Evolutionary conservation across 2,113 vertebrate genomes (phyloP).

Genomic region (Lamprotornis superbus): DNA sequence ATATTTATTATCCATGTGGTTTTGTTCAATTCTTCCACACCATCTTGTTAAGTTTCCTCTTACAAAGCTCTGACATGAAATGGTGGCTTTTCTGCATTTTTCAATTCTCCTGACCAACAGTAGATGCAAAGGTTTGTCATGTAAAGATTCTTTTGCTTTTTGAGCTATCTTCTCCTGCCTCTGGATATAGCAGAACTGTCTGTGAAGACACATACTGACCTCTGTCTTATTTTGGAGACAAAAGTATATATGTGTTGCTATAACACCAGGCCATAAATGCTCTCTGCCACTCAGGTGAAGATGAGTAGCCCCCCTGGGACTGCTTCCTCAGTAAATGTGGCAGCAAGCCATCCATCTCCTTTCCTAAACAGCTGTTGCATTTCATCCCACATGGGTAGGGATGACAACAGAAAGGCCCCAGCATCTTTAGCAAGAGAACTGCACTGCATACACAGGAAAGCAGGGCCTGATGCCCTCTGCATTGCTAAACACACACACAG

Average conservation of each 20-base stretch:
- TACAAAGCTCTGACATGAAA: neutral
- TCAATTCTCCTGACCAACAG: neutral
- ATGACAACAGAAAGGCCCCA: neutral
- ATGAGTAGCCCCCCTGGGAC: neutral
- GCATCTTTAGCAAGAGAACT: neutral
- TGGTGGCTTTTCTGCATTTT: neutral
- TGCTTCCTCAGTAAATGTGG: neutral
- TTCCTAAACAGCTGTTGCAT: neutral
- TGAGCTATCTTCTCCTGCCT: neutral
- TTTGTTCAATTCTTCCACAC: neutral
- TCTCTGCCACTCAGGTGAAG: neutral
- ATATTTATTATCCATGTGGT: neutral
- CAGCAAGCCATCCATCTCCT: neutral
- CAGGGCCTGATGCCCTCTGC: neutral
- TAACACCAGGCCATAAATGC: neutral
- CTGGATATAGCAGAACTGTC: neutral
- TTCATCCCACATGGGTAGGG: neutral
- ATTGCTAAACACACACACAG: neutral
- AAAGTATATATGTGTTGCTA: neutral
- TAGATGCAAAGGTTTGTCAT: neutral
- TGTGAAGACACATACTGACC: neutral
- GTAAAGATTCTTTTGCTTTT: neutral
- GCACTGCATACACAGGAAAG: neutral
- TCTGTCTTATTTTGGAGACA: neutral
- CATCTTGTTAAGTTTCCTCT: neutral